phyloP scores from a whole-genome alignment of 1,140 invertebrate species.

The Calliphora vicina region DNA sequence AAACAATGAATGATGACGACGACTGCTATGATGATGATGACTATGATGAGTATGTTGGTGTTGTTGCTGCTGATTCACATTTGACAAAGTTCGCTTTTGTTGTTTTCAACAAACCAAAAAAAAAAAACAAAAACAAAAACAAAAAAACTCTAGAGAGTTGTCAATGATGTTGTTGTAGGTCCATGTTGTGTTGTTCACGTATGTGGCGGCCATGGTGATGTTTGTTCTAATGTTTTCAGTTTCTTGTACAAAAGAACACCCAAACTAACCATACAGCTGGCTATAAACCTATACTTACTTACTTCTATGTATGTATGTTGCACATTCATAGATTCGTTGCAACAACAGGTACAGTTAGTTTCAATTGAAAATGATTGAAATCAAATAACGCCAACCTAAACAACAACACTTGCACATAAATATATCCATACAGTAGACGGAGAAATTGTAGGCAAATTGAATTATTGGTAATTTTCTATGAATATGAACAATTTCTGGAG shows the following conservation, averaged over 20 bases:
- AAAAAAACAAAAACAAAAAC: no score
- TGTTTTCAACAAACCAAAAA: no score
- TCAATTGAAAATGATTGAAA: constrained; percentile 34
- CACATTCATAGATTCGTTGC: neutral
- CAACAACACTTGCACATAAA: neutral
- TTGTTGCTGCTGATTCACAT: neutral
- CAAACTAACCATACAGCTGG: no score
- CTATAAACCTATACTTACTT: no score
- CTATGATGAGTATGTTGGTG: no score
- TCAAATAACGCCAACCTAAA: constrained; percentile 27
- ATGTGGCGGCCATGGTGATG: neutral
- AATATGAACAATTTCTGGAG: no score
- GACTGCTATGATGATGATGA: neutral
- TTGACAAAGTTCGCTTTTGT: neutral
- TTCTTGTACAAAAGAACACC: neutral
- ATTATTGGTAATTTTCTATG: no score
- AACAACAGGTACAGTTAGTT: constrained; percentile 27
- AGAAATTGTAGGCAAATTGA: no score
- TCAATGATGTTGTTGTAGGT: constrained; percentile 7
- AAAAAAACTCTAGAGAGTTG: constrained; percentile 11
- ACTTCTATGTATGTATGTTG: no score
- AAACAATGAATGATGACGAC: neutral
- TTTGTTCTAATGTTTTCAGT: neutral
- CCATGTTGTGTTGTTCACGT: neutral
- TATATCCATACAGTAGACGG: neutral